Percentiles rank a stretch among this genome's conserved stretches.
Conservation (phyloP, 2,113 vertebrate genomes). For the Anthoscopus minutus region DNA sequence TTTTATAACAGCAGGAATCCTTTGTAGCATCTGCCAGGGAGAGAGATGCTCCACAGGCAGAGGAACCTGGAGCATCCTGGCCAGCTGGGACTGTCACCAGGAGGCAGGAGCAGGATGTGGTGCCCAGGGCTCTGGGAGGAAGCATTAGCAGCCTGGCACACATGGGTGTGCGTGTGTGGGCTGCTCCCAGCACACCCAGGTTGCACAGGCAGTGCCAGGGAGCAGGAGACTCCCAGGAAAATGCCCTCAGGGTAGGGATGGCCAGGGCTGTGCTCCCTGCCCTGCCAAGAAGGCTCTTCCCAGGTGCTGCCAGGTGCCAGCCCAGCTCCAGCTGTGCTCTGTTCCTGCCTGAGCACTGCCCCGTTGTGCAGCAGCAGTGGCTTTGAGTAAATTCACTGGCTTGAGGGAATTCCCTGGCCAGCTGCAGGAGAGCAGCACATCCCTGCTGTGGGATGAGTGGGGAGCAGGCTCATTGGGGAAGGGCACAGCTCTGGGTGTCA, state of each 20-base stretch:
- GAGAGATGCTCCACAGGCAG: not conserved
- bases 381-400: fast-evolving
- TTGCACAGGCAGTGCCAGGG: not conserved
- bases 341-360: not conserved
- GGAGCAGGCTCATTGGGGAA: not conserved
- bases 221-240: not conserved
- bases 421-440: not conserved
- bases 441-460: not conserved
- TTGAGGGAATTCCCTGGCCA: not conserved
- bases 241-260: not conserved
- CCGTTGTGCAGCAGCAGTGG: fast-evolving
- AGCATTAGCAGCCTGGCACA: not conserved
- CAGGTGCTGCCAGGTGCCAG: not conserved
- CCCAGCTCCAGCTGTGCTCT: not conserved
- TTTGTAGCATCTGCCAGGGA: not conserved
- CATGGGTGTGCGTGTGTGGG: not conserved
- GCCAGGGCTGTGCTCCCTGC: not conserved
- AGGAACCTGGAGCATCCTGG: not conserved
- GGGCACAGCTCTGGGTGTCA: not conserved
- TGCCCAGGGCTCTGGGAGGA: not conserved
- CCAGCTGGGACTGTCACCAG: not conserved
- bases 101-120: fast-evolving
- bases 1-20: fast-evolving
- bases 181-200: not conserved
- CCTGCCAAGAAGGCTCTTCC: not conserved